These are phyloP conservation scores for Chaenodraco wilsoni DNA, from an alignment of 2,797 vertebrate genomes.

Conservation along the genomic window DNA sequence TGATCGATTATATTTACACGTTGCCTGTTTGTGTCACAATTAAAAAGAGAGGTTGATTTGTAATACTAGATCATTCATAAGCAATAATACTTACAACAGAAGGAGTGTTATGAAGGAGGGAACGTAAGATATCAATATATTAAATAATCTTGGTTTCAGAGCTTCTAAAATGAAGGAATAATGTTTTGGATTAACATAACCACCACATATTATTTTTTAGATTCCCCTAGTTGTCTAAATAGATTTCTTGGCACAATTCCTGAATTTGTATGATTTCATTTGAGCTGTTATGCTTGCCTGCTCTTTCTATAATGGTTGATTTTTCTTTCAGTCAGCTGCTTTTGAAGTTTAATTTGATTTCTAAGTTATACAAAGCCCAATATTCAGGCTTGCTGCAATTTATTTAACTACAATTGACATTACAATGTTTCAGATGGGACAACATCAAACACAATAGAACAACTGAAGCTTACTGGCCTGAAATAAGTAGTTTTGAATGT, in stretches of 20 bases:
- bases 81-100: too few relatives aligned
- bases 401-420: conserved; percentile 6
- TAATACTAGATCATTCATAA: too few relatives aligned
- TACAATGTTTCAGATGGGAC: not conserved
- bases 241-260: not conserved
- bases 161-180: too few relatives aligned
- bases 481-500: not conserved
- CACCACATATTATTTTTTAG: not conserved
- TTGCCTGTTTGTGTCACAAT: too few relatives aligned
- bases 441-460: not conserved
- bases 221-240: not conserved
- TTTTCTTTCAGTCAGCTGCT: not conserved
- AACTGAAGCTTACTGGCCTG: conserved; percentile 3
- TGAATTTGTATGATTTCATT: not conserved
- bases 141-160: too few relatives aligned
- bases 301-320: not conserved
- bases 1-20: too few relatives aligned
- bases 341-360: not conserved
- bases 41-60: too few relatives aligned
- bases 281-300: not conserved
- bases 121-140: too few relatives aligned
- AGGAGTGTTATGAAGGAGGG: too few relatives aligned
- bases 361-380: not conserved
- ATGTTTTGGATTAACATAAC: not conserved
- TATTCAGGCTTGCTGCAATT: not conserved